Base-by-base conservation (phyloP, 2,113 vertebrate species). In the Microcebus ravelobensis region DNA sequence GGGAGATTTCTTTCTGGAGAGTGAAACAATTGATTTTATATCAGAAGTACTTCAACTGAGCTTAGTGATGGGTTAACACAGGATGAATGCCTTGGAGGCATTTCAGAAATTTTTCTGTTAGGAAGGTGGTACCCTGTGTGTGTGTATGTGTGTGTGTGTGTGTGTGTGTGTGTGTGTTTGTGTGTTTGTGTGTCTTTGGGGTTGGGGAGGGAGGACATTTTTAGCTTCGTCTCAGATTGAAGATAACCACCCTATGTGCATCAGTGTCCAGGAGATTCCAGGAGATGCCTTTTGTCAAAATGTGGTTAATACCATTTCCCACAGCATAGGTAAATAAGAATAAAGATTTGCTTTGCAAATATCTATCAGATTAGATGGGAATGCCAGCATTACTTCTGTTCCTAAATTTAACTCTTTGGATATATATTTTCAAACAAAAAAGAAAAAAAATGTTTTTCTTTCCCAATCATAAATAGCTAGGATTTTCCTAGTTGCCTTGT, bases 21-120 rank as follows among this genome's bases (percentile, higher is more conserved):
- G 68, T 48, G 86, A 90, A 94, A 87, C 39, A 70, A 95, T 70
- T 74, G 76, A 96, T 97, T 97, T 97, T 94, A 83, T 59, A 42
- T 20, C 39, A 39, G 63, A 95, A 95, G 31, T 76, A n/a, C 29
- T 88, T 91, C 71, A 18, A 1, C 6, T 91, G 82, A 95, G 57
- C 15, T 74, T 48, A 83, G 27, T 42, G 23, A 21, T 90, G 5
- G 82, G 48, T 36, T 27, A 87, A 77, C 34, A 55, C 14, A 76
- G 52, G 36, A 42, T 31, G 42, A 63, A 61, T 52, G 48, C 27
- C 23, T 15, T n/a, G 18, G 52, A 55, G 13, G n/a, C 15, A 21
- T 68, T 42, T 29, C 48, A 61, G 39, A 89, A 8, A 6, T 82
- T 83, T 83, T 95, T 74, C 29, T 17, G 3, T 31, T 21, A 77